These are phyloP conservation scores for Macaria liturata DNA, from an alignment of 2,888 invertebrate species.

Conservation along the genomic window DNA sequence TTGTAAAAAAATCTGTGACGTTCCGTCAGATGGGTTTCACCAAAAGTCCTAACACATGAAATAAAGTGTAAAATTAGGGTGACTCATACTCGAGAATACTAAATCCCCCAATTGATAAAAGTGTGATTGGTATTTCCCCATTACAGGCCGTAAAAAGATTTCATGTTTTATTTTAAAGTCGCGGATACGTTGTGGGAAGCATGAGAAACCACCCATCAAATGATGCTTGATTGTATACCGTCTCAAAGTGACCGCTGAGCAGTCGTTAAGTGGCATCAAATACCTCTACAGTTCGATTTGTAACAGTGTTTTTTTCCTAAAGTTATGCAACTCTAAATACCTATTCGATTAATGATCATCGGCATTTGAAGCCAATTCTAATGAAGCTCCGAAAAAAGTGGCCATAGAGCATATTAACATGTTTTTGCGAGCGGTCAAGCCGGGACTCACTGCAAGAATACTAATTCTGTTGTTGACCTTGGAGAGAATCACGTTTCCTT, in stretches of 20 bases:
- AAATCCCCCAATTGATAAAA: no score
- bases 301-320: background rate
- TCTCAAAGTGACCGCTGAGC: background rate
- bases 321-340: background rate
- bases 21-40: no score
- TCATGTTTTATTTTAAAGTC: background rate
- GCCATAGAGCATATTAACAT: constrained; percentile 70
- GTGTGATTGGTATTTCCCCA: no score
- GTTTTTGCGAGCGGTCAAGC: constrained; percentile 79
- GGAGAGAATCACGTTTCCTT: constrained; percentile 81
- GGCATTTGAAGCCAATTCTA: constrained; percentile 51
- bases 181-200: background rate
- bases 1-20: no score
- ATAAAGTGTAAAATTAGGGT: no score
- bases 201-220: constrained; percentile 1
- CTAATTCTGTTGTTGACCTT: constrained; percentile 79
- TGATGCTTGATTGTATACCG: constrained; percentile 2
- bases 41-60: no score
- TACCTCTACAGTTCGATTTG: no score
- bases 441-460: constrained; percentile 74
- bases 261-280: no score
- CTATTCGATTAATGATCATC: no score
- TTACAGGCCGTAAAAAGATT: no score
- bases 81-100: no score
- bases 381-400: constrained; percentile 71